A percentile compares a stretch with the other conserved stretches of the same genome.
phyloP scores from a whole-genome alignment of 2,888 invertebrate genomes.

The Chromoteleia sp. region DNA sequence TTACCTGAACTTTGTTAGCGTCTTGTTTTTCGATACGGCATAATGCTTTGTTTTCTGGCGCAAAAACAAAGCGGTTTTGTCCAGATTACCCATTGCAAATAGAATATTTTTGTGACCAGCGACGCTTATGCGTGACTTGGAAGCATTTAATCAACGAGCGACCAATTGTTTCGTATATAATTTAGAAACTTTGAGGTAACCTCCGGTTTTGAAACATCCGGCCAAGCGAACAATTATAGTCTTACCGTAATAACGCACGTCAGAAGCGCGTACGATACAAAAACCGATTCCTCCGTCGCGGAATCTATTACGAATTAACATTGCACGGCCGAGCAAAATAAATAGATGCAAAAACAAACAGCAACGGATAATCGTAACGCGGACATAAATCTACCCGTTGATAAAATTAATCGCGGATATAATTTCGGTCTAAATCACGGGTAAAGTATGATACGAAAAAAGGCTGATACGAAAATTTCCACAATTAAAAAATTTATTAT shows the following conservation, averaged over 20 bases:
- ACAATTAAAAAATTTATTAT: conserved; percentile 25
- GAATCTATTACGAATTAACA: conserved; percentile 2
- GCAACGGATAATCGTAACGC: no score
- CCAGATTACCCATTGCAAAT: no score
- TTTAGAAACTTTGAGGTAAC: conserved; percentile 58
- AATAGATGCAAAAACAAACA: neutral
- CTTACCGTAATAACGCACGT: conserved; percentile 65
- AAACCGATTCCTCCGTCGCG: neutral
- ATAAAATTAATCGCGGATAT: no score
- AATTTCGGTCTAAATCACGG: conserved; percentile 2
- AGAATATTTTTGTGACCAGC: no score
- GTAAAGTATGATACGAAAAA: no score
- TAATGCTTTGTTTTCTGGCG: no score
- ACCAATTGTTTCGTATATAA: conserved; percentile 44
- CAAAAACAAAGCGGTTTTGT: neutral
- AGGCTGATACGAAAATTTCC: conserved; percentile 21
- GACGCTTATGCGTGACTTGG: no score
- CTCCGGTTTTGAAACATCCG: conserved; percentile 64
- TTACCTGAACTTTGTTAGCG: neutral
- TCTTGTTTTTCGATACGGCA: neutral
- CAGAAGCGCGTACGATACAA: conserved; percentile 19
- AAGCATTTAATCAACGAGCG: no score
- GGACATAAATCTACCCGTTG: no score
- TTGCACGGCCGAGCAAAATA: neutral
- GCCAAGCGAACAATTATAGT: conserved; percentile 66